Evolutionary conservation across 2,113 vertebrate species (phyloP).

Genomic region (Oreochromis tanganicae): DNA sequence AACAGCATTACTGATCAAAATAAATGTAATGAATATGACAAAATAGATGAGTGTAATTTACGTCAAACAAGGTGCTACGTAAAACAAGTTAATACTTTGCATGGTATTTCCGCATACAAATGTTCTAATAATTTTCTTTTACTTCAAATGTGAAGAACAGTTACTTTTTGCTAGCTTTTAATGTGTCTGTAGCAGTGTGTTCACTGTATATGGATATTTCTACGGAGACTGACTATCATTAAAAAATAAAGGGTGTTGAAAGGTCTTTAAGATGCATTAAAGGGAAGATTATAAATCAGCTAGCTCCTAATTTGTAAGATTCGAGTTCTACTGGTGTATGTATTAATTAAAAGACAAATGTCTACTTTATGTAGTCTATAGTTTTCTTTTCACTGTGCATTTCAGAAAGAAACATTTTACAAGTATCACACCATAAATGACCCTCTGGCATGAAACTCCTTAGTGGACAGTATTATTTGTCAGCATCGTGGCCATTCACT

Average conservation of each 20-base stretch:
- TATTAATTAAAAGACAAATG: background rate
- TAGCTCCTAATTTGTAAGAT: background rate
- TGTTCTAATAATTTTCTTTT: background rate
- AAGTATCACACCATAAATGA: background rate
- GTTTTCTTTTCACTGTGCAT: background rate
- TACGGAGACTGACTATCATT: background rate
- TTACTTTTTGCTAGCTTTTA: fast-evolving
- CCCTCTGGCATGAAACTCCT: background rate
- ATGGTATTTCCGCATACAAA: background rate
- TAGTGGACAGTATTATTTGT: background rate
- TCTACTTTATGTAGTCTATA: background rate
- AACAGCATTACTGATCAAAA: background rate
- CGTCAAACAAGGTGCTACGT: background rate
- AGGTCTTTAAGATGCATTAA: background rate
- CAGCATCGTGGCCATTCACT: background rate
- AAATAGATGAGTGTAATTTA: background rate
- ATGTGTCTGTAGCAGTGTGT: background rate
- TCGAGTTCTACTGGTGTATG: background rate
- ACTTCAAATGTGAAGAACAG: background rate
- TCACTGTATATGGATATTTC: background rate
- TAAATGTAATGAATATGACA: background rate
- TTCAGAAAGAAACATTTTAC: background rate
- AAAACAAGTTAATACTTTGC: background rate
- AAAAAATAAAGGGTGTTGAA: background rate
- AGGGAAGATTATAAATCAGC: background rate